Base-by-base conservation (phyloP, 2,888 invertebrate species). In the Boloria euphrosyne region DNA sequence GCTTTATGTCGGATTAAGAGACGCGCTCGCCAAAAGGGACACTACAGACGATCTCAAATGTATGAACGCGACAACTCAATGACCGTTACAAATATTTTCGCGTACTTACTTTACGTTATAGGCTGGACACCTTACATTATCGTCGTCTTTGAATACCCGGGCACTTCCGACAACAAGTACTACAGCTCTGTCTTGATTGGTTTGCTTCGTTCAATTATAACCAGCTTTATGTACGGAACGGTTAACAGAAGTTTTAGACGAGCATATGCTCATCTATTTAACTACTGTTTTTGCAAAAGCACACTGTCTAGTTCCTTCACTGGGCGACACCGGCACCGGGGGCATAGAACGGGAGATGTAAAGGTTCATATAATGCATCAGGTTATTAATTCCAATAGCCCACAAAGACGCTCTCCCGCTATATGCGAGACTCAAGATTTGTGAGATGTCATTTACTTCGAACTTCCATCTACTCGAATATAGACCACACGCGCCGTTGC, bases 211-310 rank as follows among this genome's bases (percentile, higher is more conserved):
- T 94, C 95, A 0, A 93, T 95, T 72, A 81, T 96, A 70, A 95
- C 95, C 70, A 94, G 94, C 73, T 89, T 95, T 22, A 79, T 96
- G 0, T 90, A 86, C 79, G 94, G 95, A 76, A 84, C 93, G 4
- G 85, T 94, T n/a, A 95, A 96, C 78, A 88, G 92, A 10, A 94
- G 94, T 78, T 96, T 96, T 78, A 93, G 96, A 47, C 93, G 93
- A 67, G 95, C 96, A 6, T 96, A 95, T 80, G 89, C 94, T 14
- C 94, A 95, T 77, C 86, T 96, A 10, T 96, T 96, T 79, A 95
- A 95, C 78, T 97, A 96, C 77, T 96, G 96, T 78, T 96, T 95
- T 80, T 96, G 96, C 86, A 96, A 96, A 82, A 96, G 94, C 10
- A 74, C 76, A 3, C 31, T 86, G 0, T 94, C 95, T 5, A 94